Conservation (phyloP, 2,113 vertebrate genomes). For the Menura novaehollandiae region DNA sequence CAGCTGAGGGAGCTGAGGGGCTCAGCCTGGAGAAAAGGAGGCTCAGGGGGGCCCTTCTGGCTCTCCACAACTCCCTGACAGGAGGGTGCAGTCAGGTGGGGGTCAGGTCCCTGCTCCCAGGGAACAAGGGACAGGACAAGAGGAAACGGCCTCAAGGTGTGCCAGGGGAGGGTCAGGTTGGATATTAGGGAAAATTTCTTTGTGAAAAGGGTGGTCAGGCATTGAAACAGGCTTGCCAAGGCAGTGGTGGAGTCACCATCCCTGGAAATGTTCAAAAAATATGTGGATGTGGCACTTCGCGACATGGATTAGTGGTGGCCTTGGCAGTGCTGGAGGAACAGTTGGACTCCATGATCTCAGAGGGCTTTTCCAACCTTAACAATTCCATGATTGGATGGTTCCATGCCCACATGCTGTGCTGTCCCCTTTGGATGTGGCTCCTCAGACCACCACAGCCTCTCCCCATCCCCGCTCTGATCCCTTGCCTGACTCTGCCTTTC, state of each 20-base stretch:
- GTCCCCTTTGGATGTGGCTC: background rate
- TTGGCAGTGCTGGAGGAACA: background rate
- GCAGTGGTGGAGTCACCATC: background rate
- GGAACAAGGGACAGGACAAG: background rate
- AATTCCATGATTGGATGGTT: background rate
- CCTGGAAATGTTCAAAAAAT: background rate
- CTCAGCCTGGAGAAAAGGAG: background rate
- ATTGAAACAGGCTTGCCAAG: background rate
- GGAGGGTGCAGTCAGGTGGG: too few species aligned
- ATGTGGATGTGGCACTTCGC: background rate
- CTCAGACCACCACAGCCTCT: background rate
- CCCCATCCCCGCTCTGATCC: accelerated
- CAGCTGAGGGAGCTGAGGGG: accelerated
- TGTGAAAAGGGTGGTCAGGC: background rate
- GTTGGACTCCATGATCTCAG: background rate
- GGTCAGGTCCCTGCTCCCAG: background rate
- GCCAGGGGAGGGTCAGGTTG: background rate
- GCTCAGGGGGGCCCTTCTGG: background rate
- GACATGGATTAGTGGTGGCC: background rate
- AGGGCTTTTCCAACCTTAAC: background rate
- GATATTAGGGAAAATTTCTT: background rate
- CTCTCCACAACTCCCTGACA: background rate
- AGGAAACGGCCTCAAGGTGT: background rate
- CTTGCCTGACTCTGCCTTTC: background rate
- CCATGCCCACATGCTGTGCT: background rate